Conservation (phyloP, 2,888 invertebrate species). For the Oscheius sp. region DNA sequence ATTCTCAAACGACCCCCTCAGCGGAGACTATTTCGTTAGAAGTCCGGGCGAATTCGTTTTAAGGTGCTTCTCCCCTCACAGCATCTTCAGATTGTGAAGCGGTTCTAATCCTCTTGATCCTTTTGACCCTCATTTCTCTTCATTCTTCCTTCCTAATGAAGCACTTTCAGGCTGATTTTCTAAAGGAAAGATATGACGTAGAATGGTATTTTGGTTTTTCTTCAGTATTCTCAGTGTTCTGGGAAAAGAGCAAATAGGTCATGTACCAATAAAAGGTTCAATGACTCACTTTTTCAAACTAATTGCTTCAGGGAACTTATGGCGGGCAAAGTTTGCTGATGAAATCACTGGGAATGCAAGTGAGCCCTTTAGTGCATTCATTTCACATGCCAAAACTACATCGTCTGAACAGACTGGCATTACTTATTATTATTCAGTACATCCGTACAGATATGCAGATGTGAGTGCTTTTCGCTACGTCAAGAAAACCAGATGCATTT, state of each 20-base stretch:
- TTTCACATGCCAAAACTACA: neutral
- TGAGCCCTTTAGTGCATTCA: constrained; percentile 1
- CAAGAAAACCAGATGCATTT: too few species aligned
- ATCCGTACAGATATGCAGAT: constrained; percentile 12
- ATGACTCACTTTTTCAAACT: neutral
- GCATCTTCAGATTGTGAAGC: neutral
- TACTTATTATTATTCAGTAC: constrained; percentile 15
- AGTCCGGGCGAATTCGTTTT: neutral
- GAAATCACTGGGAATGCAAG: constrained; percentile 18
- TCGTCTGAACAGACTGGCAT: constrained; percentile 21
- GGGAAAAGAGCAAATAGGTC: constrained; percentile 19
- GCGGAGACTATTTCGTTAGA: constrained; percentile 1
- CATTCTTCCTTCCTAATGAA: neutral
- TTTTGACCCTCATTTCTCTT: neutral
- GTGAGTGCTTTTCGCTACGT: neutral
- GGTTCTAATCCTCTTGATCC: neutral
- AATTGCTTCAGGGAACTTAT: constrained; percentile 10
- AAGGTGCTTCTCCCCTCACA: neutral
- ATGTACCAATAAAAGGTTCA: constrained; percentile 26
- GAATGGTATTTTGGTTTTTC: constrained; percentile 19
- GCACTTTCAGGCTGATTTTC: neutral
- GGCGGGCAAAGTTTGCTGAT: constrained; percentile 22
- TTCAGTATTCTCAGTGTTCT: constrained; percentile 5
- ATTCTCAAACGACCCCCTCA: too few species aligned
- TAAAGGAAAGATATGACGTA: constrained; percentile 13